Base-by-base conservation (phyloP, 2,113 vertebrate species). In the Zosterops japonicus region DNA sequence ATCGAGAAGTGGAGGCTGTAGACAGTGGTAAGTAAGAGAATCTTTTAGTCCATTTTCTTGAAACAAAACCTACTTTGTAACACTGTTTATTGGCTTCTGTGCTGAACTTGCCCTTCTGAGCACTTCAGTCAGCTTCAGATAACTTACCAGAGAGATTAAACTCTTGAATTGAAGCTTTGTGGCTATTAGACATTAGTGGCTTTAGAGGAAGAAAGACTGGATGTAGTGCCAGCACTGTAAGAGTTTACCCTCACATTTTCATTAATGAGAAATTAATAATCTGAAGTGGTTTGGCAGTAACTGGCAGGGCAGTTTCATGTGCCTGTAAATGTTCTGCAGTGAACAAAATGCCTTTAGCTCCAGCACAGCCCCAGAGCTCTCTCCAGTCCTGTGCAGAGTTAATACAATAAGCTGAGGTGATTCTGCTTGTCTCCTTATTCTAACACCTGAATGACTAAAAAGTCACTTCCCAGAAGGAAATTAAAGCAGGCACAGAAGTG, bases 1-100 rank as follows among this genome's bases (percentile, higher is more conserved):
- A 99, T 95, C 97, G 99, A 78, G 99, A 99, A 97, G 99, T 99
- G 44, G 99, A 99, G 95, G 99, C 99, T 25, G 99, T 99, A 83
- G 99, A 99, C 97, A 99, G 99, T 72, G 99, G 99, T 99, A 94
- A 96, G 89, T 99, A 94, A 63, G 55, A 65, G 18, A 53, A 24
- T 75, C 14, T 81, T 78, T 90, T 67, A 53, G 33, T 39, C 20
- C 28, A 9, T 74, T 29, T 60, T 65, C 19, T 61, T 55, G 41
- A 90, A 78, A 36, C 6, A 28, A 79, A 27, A 29, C 14, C 31
- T 83, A 1, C 33, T 80, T 80, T 49, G 4, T 75, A 14, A 36
- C 44, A 35, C 20, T 50, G 1, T 35, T 63, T 27, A 8, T 35
- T 67, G 33, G 12, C n/a, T 91, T 75, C 69, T 14, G 1, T 39